A percentile compares a stretch with the other conserved stretches of the same genome.
Evolutionary conservation across 2,888 invertebrate species (phyloP).

Genomic region (Lottia scabra): DNA sequence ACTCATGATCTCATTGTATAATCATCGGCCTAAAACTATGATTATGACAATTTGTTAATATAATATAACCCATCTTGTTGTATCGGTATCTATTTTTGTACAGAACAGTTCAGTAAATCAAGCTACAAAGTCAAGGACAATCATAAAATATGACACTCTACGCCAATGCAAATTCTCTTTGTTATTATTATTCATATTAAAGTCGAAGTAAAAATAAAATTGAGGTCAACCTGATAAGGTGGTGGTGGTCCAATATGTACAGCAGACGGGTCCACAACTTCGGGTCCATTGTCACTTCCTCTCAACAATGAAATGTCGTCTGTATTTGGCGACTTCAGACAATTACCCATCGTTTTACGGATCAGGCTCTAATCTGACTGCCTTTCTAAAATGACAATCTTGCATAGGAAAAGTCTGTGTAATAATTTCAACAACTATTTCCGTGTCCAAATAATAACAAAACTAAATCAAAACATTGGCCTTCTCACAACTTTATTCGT

Average conservation of each 20-base stretch:
- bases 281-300: slow-evolving; percentile 60
- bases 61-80: no score
- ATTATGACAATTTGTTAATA: no score
- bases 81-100: no score
- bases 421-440: not conserved
- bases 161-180: no score
- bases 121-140: no score
- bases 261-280: slow-evolving; percentile 51
- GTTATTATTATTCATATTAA: no score
- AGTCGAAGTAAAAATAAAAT: no score
- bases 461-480: slow-evolving; percentile 39
- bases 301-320: slow-evolving; percentile 70
- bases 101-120: no score
- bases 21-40: no score
- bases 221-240: slow-evolving; percentile 65
- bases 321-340: slow-evolving; percentile 68
- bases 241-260: slow-evolving; percentile 65
- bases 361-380: no score
- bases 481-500: slow-evolving; percentile 19
- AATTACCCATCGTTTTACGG: slow-evolving; percentile 69
- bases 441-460: slow-evolving; percentile 13
- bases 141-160: no score
- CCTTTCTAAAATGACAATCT: slow-evolving; percentile 3
- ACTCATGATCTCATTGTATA: no score
- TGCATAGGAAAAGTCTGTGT: slow-evolving; percentile 5